Evolutionary conservation across 2,113 vertebrate genomes (phyloP), one percentile per base, ranked within the genome.

Genomic region (Ariopsis seemanni): DNA sequence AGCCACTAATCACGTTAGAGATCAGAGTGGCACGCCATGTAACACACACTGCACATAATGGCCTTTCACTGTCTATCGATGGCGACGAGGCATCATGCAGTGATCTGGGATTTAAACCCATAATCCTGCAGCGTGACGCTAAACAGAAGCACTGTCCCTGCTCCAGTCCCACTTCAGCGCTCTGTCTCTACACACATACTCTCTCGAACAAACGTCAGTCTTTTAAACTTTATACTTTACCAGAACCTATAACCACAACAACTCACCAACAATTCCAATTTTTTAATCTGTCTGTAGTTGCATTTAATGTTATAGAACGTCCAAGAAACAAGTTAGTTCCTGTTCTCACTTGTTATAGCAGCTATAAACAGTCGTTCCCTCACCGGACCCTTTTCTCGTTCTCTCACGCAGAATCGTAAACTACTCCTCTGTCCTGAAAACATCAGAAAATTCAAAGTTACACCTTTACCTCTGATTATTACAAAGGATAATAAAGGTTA

Each of bases 1-100:
- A 78, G 71, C 48, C 58, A 87, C 86, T 84, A 78, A 87, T 87
- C 86, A 83, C 7, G 62, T 83, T 65, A 87, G 67, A 87, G 57
- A 83, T 87, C 53, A 83, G 34, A 34, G n/a, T 20, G 11, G 50
- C 86, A 48, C 50, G 9, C 30, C 6, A 25, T 7, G 22, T 48
- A 72, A 87, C n/a, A 25, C n/a, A 82, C 63, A 27, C 34, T 62
- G 50, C 48, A n/a, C 63, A 42, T 86, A 62, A 86, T 55, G 20
- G 30, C 52, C 78, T 42, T 80, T 87, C 65, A 74, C 30, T 48
- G 34, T 71, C 52, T 60, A 74, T 82, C 58, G 57, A 87, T 52
- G 30, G n/a, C 0, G 27, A 71, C 14, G 6, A 34, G 25, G 55
- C 53, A 62, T 82, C 79, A 74, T 48, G n/a, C 57, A 18, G 22